A percentile compares a stretch with the other conserved stretches of the same genome.
These are phyloP conservation scores for Etheostoma nigrum DNA, from an alignment of 2,797 vertebrate genomes.

Conservation along the genomic window DNA sequence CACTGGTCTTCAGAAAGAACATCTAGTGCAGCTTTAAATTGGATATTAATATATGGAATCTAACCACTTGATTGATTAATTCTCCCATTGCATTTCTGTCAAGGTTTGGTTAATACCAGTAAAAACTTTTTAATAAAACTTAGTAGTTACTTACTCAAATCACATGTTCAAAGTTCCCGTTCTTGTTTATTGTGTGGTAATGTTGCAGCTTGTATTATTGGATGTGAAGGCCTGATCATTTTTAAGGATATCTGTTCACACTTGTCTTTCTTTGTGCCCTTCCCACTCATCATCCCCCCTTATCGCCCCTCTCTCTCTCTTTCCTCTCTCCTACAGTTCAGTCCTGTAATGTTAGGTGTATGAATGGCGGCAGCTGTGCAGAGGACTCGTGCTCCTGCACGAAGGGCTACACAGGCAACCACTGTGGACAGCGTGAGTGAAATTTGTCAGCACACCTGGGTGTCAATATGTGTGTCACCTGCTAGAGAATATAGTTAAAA, in stretches of 20 bases:
- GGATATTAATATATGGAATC: background rate
- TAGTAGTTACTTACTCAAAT: background rate
- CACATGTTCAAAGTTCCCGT: background rate
- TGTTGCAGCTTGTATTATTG: slow-evolving; percentile 3
- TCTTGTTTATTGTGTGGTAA: background rate
- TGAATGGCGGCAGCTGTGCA: slow-evolving; percentile 92
- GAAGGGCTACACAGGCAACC: slow-evolving; percentile 90
- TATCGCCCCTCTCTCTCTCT: background rate
- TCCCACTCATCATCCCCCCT: background rate
- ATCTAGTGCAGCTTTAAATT: background rate
- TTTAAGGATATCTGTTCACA: slow-evolving; percentile 15
- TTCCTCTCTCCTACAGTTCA: slow-evolving; percentile 78
- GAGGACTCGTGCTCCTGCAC: slow-evolving; percentile 90
- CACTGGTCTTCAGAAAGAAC: slow-evolving; percentile 14
- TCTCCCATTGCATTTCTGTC: background rate
- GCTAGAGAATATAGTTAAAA: no score
- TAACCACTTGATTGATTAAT: background rate
- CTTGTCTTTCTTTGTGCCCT: background rate
- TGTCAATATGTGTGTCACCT: slow-evolving; percentile 20
- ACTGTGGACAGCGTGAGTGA: slow-evolving; percentile 94
- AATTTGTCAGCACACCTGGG: slow-evolving; percentile 16
- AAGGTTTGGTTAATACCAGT: background rate
- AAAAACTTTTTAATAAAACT: background rate
- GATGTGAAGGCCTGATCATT: slow-evolving; percentile 1
- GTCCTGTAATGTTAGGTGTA: slow-evolving; percentile 90